Conservation (phyloP, 2,888 invertebrate genomes). For the Tetramorium bicarinatum region DNA sequence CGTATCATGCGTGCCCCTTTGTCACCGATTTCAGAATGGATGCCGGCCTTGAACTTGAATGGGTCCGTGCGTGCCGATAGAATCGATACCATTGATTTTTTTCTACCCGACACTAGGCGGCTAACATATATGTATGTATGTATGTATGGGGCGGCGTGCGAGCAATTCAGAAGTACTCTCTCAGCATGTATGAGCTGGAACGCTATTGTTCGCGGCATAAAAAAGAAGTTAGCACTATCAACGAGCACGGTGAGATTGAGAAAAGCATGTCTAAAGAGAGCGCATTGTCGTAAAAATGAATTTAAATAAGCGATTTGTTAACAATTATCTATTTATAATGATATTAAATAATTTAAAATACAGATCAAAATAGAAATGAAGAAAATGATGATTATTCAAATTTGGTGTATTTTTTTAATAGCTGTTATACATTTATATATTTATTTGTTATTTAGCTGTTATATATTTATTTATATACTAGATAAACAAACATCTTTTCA, state of each 20-base stretch:
- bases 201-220: slow-evolving; percentile 26
- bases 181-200: slow-evolving; percentile 21
- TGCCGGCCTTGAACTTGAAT: slow-evolving; percentile 72
- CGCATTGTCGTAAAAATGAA: slow-evolving; percentile 2
- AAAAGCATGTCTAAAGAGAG: background rate
- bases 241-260: background rate
- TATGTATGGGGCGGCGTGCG: slow-evolving; percentile 73
- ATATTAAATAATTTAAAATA: background rate
- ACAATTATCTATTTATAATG: background rate
- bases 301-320: background rate
- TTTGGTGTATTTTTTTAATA: background rate
- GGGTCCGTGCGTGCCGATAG: slow-evolving; percentile 67
- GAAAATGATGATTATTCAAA: background rate
- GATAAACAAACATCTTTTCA: background rate
- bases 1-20: slow-evolving; percentile 1
- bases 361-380: background rate
- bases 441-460: no score
- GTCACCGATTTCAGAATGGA: slow-evolving; percentile 38
- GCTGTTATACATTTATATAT: background rate
- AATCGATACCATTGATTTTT: slow-evolving; percentile 77
- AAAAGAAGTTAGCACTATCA: slow-evolving; percentile 43
- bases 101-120: slow-evolving; percentile 49
- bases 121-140: slow-evolving; percentile 26
- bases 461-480: no score
- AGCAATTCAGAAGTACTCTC: slow-evolving; percentile 45